A percentile compares a stretch with the other conserved stretches of the same genome.
Evolutionary conservation across 2,113 vertebrate genomes (phyloP).

Genomic region (Seriola aureovittata): DNA sequence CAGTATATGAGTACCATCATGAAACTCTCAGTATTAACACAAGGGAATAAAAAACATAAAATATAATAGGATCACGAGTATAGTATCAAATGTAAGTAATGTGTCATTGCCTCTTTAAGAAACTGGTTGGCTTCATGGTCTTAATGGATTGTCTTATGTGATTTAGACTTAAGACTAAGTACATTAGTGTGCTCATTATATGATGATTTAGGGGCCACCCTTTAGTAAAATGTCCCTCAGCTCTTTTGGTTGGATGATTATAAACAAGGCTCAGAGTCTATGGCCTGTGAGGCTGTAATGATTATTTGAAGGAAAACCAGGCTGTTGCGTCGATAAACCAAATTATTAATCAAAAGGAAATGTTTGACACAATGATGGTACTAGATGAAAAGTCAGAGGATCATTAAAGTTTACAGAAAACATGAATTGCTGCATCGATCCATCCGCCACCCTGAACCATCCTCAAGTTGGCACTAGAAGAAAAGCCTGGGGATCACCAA

Average conservation of each 20-base stretch:
- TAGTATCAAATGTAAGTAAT: not conserved
- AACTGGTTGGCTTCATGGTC: not conserved
- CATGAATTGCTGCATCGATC: not conserved
- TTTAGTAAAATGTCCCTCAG: not conserved
- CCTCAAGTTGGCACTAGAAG: not conserved
- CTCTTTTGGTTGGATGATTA: not conserved
- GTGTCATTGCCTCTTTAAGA: not conserved
- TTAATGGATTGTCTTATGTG: too few relatives aligned
- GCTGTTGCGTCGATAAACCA: not conserved
- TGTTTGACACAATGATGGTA: not conserved
- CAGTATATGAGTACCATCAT: not conserved
- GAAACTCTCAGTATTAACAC: not conserved
- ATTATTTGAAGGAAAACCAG: not conserved
- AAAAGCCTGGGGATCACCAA: not conserved
- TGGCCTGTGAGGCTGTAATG: not conserved
- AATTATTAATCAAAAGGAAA: not conserved
- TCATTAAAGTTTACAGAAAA: not conserved
- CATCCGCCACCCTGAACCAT: not conserved
- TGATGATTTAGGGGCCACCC: not conserved
- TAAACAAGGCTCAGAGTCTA: not conserved
- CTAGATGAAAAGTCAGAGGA: not conserved
- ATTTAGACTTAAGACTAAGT: too few relatives aligned
- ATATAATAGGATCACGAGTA: not conserved
- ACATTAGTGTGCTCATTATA: not conserved
- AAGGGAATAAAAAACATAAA: not conserved